These are phyloP conservation scores for Lasaia peninsularis DNA, from an alignment of 1,140 invertebrate species.

Conservation along the genomic window DNA sequence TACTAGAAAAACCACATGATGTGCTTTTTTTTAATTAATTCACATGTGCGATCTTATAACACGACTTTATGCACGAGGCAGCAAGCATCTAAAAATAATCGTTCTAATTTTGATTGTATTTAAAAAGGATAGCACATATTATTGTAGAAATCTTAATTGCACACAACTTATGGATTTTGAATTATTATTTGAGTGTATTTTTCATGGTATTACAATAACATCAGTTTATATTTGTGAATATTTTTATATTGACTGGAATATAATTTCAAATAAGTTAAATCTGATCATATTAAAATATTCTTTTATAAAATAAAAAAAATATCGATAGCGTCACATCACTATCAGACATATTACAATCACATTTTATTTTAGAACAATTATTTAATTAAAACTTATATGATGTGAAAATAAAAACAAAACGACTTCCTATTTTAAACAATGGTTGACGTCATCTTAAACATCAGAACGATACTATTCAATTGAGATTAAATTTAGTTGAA, in stretches of 20 bases:
- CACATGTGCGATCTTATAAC: conserved; percentile 10
- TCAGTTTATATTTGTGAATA: too few relatives aligned
- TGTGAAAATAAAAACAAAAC: conserved; percentile 3
- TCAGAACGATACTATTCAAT: background rate
- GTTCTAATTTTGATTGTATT: conserved; percentile 11
- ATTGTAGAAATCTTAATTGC: background rate
- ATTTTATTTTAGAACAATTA: background rate
- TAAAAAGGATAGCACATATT: conserved; percentile 1
- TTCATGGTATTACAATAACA: too few relatives aligned
- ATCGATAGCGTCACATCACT: background rate
- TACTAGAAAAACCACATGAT: background rate
- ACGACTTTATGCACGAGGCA: conserved; percentile 1
- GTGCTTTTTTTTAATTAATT: conserved; percentile 10
- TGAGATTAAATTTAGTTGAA: conserved; percentile 6
- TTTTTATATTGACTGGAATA: too few relatives aligned
- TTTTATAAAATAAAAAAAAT: too few relatives aligned
- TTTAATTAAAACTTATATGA: background rate
- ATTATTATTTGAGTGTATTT: too few relatives aligned
- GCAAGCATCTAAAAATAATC: conserved; percentile 7
- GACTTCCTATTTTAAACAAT: conserved; percentile 13
- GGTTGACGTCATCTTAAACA: conserved; percentile 12
- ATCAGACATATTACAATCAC: background rate
- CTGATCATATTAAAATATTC: too few relatives aligned
- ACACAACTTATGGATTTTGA: too few relatives aligned
- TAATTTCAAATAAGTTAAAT: too few relatives aligned